Percentiles rank a stretch among this genome's conserved stretches.
Conservation (phyloP, 2,888 invertebrate genomes). For the Synanthedon tipuliformis region DNA sequence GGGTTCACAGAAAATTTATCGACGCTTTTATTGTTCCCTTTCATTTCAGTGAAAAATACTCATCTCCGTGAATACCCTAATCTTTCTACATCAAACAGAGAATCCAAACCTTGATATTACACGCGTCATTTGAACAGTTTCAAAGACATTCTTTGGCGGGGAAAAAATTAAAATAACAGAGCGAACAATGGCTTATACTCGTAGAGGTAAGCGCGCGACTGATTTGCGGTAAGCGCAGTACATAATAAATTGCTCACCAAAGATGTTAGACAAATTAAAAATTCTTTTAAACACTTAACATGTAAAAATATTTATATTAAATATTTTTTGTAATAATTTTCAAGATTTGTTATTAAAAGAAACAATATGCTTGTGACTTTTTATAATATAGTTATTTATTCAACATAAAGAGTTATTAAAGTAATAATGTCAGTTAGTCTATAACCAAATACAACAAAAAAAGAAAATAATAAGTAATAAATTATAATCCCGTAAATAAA, state of each 20-base stretch:
- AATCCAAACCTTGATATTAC: conserved; percentile 59
- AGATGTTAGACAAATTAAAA: conserved; percentile 45
- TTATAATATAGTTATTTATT: too few relatives aligned
- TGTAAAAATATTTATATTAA: not conserved
- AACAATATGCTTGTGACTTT: too few relatives aligned
- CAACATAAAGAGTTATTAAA: too few relatives aligned
- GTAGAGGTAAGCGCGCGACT: conserved; percentile 18
- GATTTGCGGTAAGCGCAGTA: conserved; percentile 28
- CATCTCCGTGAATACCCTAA: conserved; percentile 51
- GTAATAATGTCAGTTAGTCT: too few relatives aligned
- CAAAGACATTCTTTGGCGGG: conserved; percentile 61
- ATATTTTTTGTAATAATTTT: too few relatives aligned
- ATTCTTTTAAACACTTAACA: conserved; percentile 26
- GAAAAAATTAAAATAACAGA: conserved; percentile 67
- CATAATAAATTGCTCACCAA: conserved; percentile 13
- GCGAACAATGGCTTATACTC: conserved; percentile 31
- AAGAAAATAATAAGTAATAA: too few relatives aligned
- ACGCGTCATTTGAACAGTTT: conserved; percentile 65
- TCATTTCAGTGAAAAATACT: conserved; percentile 54
- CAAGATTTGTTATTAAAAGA: too few relatives aligned
- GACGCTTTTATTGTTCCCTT: conserved; percentile 41
- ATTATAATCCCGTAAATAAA: too few relatives aligned
- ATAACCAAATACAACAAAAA: too few relatives aligned
- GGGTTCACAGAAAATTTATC: conserved; percentile 29
- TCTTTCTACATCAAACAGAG: conserved; percentile 62